A percentile compares a stretch with the other conserved stretches of the same genome.
Conservation (phyloP, 2,888 invertebrate species). For the Thelaira solivaga region DNA sequence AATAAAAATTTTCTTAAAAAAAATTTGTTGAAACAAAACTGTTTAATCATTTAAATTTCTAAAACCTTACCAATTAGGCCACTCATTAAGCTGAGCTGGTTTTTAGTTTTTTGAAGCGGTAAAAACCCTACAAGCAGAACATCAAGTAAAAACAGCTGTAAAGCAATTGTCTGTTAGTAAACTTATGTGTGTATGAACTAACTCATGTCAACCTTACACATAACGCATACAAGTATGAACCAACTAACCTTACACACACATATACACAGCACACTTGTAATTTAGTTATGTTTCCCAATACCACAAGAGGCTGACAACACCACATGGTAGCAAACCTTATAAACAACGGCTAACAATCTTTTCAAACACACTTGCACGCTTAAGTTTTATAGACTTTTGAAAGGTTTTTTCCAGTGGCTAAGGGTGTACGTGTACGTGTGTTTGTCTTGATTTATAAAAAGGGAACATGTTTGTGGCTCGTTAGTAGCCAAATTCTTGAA, state of each 20-base stretch:
- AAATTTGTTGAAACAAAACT: too few species aligned
- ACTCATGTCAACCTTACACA: neutral
- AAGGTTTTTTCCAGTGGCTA: neutral
- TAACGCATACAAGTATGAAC: neutral
- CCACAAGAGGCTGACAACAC: slow-evolving; percentile 26
- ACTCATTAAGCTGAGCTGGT: neutral
- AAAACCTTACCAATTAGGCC: neutral
- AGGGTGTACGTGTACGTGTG: neutral
- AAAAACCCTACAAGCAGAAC: slow-evolving; percentile 23
- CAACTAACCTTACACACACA: too few species aligned
- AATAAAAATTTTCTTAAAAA: too few species aligned
- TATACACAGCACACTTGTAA: neutral
- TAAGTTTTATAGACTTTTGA: neutral
- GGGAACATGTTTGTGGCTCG: slow-evolving; percentile 40
- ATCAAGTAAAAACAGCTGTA: slow-evolving; percentile 29
- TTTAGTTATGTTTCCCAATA: slow-evolving; percentile 2
- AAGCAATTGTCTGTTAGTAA: slow-evolving; percentile 46
- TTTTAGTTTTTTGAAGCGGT: neutral
- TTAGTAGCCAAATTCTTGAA: slow-evolving; percentile 41
- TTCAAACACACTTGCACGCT: neutral
- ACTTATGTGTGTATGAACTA: slow-evolving; percentile 5
- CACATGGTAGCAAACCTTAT: neutral
- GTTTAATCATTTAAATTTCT: neutral
- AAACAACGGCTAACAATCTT: too few species aligned
- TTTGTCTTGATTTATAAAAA: too few species aligned